phyloP scores from a whole-genome alignment of 1,140 invertebrate genomes.

The Pogonus chalceus region DNA sequence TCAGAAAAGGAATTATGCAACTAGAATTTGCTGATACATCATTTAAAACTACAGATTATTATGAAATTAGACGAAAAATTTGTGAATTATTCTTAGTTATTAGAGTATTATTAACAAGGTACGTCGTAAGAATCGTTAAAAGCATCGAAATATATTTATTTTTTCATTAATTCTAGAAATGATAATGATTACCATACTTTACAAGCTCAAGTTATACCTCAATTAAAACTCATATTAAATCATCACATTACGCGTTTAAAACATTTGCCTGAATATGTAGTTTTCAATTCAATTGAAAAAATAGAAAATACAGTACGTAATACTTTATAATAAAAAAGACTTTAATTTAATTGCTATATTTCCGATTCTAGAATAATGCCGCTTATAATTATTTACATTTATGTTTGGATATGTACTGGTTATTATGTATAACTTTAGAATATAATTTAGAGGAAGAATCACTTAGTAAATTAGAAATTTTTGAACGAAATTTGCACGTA shows the following conservation, averaged over 20 bases:
- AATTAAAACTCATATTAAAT: background rate
- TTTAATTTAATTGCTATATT: background rate
- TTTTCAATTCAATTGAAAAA: background rate
- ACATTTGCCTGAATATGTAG: background rate
- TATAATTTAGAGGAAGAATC: background rate
- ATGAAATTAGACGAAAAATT: background rate
- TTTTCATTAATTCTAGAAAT: background rate
- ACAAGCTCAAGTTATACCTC: background rate
- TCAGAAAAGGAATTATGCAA: background rate
- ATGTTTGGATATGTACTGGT: background rate
- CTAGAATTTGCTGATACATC: background rate
- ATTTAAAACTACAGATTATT: background rate
- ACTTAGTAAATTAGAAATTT: background rate
- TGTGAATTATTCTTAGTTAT: background rate
- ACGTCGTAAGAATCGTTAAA: background rate
- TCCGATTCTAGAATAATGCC: background rate
- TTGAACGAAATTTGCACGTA: background rate
- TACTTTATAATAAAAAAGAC: background rate
- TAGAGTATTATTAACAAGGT: background rate
- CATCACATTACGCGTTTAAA: background rate
- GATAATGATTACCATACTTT: background rate
- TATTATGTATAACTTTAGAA: background rate
- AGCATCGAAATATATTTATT: background rate
- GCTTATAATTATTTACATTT: background rate
- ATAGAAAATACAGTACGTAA: background rate